Evolutionary conservation across 2,797 vertebrate genomes (phyloP).

Genomic region (Malurus leucopterus): DNA sequence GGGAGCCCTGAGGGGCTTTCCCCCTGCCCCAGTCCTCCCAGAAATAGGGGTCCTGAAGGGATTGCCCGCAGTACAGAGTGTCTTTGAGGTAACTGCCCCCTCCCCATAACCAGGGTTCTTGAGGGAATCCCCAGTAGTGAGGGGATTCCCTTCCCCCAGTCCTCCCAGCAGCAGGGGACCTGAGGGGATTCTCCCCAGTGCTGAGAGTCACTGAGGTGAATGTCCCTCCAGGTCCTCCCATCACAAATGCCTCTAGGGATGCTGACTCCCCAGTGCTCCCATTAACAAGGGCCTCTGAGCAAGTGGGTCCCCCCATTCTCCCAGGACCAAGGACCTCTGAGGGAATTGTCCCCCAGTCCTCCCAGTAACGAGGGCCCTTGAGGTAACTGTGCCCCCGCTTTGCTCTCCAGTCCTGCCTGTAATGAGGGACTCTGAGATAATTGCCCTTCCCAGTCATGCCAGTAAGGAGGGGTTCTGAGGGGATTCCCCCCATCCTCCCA

Average conservation of each 20-base stretch:
- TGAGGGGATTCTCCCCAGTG: neutral
- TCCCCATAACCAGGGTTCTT: neutral
- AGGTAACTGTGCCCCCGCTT: neutral
- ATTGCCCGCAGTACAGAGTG: neutral
- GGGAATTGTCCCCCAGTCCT: neutral
- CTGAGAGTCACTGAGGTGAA: no score
- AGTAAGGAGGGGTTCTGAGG: neutral
- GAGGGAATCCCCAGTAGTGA: neutral
- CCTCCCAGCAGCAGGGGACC: neutral
- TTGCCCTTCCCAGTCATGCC: neutral
- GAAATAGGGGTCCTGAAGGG: neutral
- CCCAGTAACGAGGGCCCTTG: rapidly evolving
- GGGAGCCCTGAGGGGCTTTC: no score
- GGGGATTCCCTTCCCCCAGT: neutral
- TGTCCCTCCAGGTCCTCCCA: neutral
- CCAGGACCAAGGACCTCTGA: neutral
- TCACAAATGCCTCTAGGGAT: no score
- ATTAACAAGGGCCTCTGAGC: rapidly evolving
- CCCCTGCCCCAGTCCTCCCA: neutral
- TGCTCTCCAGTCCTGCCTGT: neutral
- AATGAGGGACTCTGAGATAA: neutral
- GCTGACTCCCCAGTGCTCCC: neutral
- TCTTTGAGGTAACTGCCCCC: neutral
- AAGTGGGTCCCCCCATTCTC: no score
- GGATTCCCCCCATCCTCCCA: neutral